Percentiles rank a stretch among this genome's conserved stretches.
Conservation (phyloP, 1,140 invertebrate genomes). For the Anastatus disparis region DNA sequence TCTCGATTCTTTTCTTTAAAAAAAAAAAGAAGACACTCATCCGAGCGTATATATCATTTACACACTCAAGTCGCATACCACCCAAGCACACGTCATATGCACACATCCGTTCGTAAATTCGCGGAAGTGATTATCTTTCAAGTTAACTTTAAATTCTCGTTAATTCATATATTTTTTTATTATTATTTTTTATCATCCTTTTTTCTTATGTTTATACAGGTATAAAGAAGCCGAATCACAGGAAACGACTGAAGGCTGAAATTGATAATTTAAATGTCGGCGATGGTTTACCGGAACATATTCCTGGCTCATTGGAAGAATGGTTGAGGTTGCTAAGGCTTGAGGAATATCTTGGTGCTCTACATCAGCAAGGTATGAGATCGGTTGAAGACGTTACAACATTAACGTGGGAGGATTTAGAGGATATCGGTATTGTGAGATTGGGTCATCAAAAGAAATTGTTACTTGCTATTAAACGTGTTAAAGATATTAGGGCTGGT, state of each 20-base stretch:
- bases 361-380: conserved; percentile 92
- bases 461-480: conserved; percentile 94
- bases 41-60: no score
- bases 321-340: conserved; percentile 91
- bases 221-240: conserved; percentile 97
- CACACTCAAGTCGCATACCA: no score
- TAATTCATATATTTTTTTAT: no score
- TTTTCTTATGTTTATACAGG: conserved; percentile 55
- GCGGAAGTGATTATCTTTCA: no score
- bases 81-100: neutral
- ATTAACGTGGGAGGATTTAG: conserved; percentile 98
- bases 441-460: conserved; percentile 99
- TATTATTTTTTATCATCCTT: no score
- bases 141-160: no score
- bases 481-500: conserved; percentile 92
- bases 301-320: conserved; percentile 91
- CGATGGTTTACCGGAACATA: conserved; percentile 92
- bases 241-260: conserved; percentile 95
- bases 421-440: conserved; percentile 96
- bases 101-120: neutral
- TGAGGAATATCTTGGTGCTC: conserved; percentile 89
- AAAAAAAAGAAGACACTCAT: no score
- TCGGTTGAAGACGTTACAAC: conserved; percentile 93
- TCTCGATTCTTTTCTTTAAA: no score
- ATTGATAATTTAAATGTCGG: conserved; percentile 94